Evolutionary conservation across 2,888 invertebrate genomes (phyloP).

Genomic region (Trisateles emortualis): DNA sequence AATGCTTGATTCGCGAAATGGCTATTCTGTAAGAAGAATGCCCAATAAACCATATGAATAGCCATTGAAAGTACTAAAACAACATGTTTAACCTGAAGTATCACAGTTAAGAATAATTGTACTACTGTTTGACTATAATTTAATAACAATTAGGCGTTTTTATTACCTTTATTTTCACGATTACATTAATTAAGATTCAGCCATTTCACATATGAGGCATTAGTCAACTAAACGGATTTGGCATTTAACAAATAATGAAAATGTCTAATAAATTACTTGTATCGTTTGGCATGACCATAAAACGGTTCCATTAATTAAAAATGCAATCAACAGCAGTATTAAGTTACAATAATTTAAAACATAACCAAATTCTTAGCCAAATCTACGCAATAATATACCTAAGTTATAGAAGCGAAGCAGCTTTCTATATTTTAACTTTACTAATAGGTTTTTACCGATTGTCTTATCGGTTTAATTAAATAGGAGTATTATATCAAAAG

Average conservation of each 20-base stretch:
- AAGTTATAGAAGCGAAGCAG: constrained; percentile 31
- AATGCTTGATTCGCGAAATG: neutral
- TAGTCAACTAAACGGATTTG: neutral
- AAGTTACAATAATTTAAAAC: constrained; percentile 26
- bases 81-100: no score
- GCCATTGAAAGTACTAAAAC: no score
- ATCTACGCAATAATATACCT: constrained; percentile 25
- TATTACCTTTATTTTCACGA: no score
- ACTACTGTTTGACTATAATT: no score
- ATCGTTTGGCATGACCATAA: constrained; percentile 1
- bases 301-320: constrained; percentile 7
- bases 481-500: constrained; percentile 11
- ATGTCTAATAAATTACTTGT: constrained; percentile 16
- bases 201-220: neutral
- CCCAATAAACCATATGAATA: no score
- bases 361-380: constrained; percentile 5
- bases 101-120: no score
- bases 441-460: neutral
- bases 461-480: constrained; percentile 3
- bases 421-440: constrained; percentile 10
- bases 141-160: no score
- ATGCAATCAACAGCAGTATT: constrained; percentile 3
- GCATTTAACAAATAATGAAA: constrained; percentile 14
- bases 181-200: neutral
- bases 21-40: neutral